phyloP scores from a whole-genome alignment of 2,797 vertebrate species.

The Myripristis jacobus region DNA sequence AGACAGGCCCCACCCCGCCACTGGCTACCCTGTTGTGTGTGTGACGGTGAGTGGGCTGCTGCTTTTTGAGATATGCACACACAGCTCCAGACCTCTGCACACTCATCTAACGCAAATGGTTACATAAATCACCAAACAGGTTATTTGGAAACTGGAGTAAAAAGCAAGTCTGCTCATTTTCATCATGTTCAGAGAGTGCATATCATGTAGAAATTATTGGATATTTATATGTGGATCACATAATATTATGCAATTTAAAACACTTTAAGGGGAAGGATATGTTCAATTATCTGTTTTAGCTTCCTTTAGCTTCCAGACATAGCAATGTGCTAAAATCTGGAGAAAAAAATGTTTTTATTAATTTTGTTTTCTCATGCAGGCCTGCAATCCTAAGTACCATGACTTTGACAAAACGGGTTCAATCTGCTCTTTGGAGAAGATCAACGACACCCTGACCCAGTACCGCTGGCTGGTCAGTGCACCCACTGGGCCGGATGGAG shows the following conservation, averaged over 20 bases:
- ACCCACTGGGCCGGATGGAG: slow-evolving; percentile 85
- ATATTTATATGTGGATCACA: neutral
- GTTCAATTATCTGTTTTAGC: neutral
- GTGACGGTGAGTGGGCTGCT: slow-evolving; percentile 81
- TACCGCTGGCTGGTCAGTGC: slow-evolving; percentile 88
- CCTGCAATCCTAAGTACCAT: slow-evolving; percentile 89
- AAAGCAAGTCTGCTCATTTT: neutral
- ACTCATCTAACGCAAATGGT: too few relatives aligned
- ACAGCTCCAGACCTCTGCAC: neutral
- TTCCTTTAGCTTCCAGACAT: too few relatives aligned
- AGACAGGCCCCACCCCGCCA: slow-evolving; percentile 82
- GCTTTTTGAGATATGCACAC: too few relatives aligned
- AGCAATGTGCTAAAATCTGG: neutral
- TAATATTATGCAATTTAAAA: neutral
- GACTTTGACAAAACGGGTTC: slow-evolving; percentile 91
- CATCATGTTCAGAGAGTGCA: neutral
- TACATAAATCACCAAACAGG: too few relatives aligned
- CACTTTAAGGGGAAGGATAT: neutral
- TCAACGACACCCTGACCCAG: slow-evolving; percentile 88
- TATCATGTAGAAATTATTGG: neutral
- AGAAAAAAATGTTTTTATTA: neutral
- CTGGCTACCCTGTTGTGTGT: slow-evolving; percentile 89
- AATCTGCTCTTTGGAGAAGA: slow-evolving; percentile 87
- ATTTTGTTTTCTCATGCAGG: slow-evolving; percentile 66
- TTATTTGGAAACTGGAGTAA: too few relatives aligned